phyloP scores from a whole-genome alignment of 1,140 invertebrate species.

The Lepidostoma basale region DNA sequence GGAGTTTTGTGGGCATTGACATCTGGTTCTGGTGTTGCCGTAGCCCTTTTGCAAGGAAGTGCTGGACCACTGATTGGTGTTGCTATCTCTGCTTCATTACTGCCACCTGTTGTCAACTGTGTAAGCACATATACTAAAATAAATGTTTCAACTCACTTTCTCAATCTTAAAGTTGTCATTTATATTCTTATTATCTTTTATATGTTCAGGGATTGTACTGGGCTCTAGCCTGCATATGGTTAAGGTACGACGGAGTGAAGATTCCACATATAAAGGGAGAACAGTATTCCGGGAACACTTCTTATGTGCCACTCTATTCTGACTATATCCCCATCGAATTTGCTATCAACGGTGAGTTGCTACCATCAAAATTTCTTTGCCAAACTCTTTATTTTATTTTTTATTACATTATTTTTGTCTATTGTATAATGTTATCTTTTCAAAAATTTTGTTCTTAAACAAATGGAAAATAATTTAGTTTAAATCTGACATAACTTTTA shows the following conservation, averaged over 20 bases:
- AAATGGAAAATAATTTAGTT: too few species aligned
- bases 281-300: slow-evolving; percentile 64
- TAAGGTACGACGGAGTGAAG: slow-evolving; percentile 69
- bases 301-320: slow-evolving; percentile 70
- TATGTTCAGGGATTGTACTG: slow-evolving; percentile 70
- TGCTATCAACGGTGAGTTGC: slow-evolving; percentile 66
- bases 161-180: neutral
- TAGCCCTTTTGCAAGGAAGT: slow-evolving; percentile 85
- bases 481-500: too few species aligned
- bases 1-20: slow-evolving; percentile 74
- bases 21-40: slow-evolving; percentile 78
- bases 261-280: slow-evolving; percentile 74
- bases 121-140: slow-evolving; percentile 60
- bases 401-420: too few species aligned
- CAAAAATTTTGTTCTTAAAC: too few species aligned
- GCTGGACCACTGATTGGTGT: slow-evolving; percentile 86
- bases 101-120: slow-evolving; percentile 88
- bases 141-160: neutral
- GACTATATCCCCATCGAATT: slow-evolving; percentile 77
- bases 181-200: neutral
- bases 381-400: too few species aligned
- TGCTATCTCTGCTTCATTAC: slow-evolving; percentile 84
- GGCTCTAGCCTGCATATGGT: slow-evolving; percentile 76
- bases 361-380: too few species aligned
- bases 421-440: too few species aligned